Percentiles rank a stretch among this genome's conserved stretches.
Evolutionary conservation across 2,113 vertebrate genomes (phyloP).

Genomic region (Tympanuchus pallidicinctus): DNA sequence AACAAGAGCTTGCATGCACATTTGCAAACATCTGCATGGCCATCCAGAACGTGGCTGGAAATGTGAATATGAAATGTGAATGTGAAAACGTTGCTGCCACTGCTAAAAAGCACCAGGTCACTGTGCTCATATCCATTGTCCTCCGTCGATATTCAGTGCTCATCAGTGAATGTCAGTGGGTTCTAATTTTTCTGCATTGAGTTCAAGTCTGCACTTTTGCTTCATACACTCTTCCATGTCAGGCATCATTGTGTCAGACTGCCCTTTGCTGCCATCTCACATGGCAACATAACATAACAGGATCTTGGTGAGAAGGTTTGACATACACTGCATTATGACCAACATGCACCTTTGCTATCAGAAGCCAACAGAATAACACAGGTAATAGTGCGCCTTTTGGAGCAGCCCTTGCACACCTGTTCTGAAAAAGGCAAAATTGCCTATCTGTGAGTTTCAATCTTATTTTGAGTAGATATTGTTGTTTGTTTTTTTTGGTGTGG

Average conservation of each 20-base stretch:
- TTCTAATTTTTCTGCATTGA: too few relatives aligned
- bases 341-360: not conserved
- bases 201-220: not conserved
- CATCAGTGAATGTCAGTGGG: too few relatives aligned
- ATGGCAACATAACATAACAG: not conserved
- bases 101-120: not conserved
- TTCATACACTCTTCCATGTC: not conserved
- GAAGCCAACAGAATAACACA: not conserved
- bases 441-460: not conserved
- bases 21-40: too few relatives aligned
- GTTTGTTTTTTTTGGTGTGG: not conserved
- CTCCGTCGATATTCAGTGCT: too few relatives aligned
- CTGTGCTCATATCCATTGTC: not conserved
- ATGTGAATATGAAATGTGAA: too few relatives aligned
- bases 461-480: not conserved
- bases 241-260: not conserved
- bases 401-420: not conserved
- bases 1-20: too few relatives aligned
- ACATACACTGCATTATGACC: not conserved
- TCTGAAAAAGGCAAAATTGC: not conserved
- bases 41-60: too few relatives aligned
- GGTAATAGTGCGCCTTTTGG: not conserved
- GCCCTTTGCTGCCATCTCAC: not conserved
- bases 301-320: not conserved
- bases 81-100: not conserved